Evolutionary conservation across 2,797 vertebrate genomes (phyloP), one percentile per base, ranked within the genome.

Genomic region (Geotrypetes seraphini): DNA sequence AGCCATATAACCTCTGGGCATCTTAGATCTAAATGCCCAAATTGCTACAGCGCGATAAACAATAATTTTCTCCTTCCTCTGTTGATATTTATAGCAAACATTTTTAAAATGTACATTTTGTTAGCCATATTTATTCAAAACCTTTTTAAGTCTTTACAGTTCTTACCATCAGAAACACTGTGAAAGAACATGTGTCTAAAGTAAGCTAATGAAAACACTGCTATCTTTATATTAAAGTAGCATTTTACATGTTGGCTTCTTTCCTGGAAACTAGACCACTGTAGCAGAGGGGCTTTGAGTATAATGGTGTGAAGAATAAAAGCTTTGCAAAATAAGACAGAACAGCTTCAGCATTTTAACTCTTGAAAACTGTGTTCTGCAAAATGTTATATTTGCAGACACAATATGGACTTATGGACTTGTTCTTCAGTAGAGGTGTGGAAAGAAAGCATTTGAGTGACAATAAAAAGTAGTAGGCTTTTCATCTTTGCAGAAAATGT

Each of bases 121-220:
- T 55, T 53, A 60, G 59, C 65, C 63, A 70, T 69, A 25, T 4
- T n/a, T 55, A 25, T 69, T 66, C 15, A 33, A 34, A 45, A 57
- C 14, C 42, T 45, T 37, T n/a, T 41, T 24, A 45, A 51, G 62
- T 71, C 52, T 44, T 49, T 66, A 54, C 49, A 56, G 42, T 36
- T 53, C 56, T 53, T 55, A 49, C 51, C 48, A 63, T 33, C 39
- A 63, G 41, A 53, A 25, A 61, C 50, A 44, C 55, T 59, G 60
- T 56, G 43, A 56, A 60, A 64, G 33, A 66, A 47, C 49, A 60
- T 54, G 67, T 57, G n/a, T n/a, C n/a, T n/a, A n/a, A n/a, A n/a
- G n/a, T 63, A 62, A 45, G n/a, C 39, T 65, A 58, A 63, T 73
- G 67, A 73, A 74, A 60, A 34, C n/a, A 34, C 56, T 70, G 38